These are phyloP conservation scores for Cichlasoma orientale DNA, from an alignment of 2,797 vertebrate species.

Conservation along the genomic window DNA sequence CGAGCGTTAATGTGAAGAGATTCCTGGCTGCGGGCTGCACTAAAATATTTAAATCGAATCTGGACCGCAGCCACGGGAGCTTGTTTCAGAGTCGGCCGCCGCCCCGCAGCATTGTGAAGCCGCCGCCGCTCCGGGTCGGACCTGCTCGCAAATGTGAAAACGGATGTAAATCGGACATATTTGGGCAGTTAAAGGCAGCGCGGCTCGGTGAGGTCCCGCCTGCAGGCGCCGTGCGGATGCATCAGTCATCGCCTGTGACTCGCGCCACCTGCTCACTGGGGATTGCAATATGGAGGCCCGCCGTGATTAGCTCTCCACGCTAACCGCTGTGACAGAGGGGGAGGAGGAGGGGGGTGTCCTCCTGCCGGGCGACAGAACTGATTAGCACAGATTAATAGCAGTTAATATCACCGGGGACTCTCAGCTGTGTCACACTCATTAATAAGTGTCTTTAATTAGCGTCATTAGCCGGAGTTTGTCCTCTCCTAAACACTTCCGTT, in stretches of 20 bases:
- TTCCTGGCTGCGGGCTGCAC: slow-evolving; percentile 50
- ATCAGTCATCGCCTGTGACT: slow-evolving; percentile 55
- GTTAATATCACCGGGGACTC: slow-evolving; percentile 67
- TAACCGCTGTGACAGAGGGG: slow-evolving; percentile 58
- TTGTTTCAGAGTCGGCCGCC: slow-evolving; percentile 31
- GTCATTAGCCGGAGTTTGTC: slow-evolving; percentile 76
- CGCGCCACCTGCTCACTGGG: slow-evolving; percentile 58
- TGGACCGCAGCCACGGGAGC: slow-evolving; percentile 67
- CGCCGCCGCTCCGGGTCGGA: slow-evolving; percentile 25
- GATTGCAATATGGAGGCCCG: slow-evolving; percentile 43
- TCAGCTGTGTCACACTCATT: slow-evolving; percentile 65
- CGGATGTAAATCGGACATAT: slow-evolving; percentile 40
- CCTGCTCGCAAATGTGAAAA: slow-evolving; percentile 23
- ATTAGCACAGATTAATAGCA: slow-evolving; percentile 76
- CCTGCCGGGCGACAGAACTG: slow-evolving; percentile 51
- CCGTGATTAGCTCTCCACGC: slow-evolving; percentile 46
- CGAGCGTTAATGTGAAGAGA: slow-evolving; percentile 45
- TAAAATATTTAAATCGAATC: slow-evolving; percentile 65
- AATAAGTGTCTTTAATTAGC: slow-evolving; percentile 74
- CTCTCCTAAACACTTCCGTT: slow-evolving; percentile 68
- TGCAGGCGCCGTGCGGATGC: slow-evolving; percentile 20
- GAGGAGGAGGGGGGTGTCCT: not conserved
- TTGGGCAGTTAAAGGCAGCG: slow-evolving; percentile 31
- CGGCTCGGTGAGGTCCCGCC: slow-evolving; percentile 3
- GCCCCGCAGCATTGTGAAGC: slow-evolving; percentile 40